These are phyloP conservation scores for Pungitius pungitius DNA, from an alignment of 2,113 vertebrate genomes.

Conservation along the genomic window DNA sequence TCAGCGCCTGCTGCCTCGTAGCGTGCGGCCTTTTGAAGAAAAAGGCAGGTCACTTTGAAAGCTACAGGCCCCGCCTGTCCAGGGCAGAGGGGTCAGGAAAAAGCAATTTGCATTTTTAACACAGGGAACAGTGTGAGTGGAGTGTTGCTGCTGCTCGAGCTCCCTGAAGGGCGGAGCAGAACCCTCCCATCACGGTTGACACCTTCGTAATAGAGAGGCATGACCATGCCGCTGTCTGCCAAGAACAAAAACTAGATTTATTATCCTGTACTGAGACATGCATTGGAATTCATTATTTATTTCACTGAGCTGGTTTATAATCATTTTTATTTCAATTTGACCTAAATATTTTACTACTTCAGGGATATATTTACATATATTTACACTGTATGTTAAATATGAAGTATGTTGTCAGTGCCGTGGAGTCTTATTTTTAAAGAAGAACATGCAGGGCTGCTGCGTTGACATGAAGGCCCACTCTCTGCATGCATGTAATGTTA, in stretches of 20 bases:
- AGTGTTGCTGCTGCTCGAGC: slow-evolving; percentile 8
- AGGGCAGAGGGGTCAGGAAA: slow-evolving; percentile 49
- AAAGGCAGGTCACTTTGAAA: slow-evolving; percentile 63
- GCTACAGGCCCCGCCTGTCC: slow-evolving; percentile 30
- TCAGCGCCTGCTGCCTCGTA: slow-evolving; percentile 29
- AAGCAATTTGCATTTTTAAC: slow-evolving; percentile 65
- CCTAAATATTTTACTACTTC: not conserved
- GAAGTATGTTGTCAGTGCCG: no score
- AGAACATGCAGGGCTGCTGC: no score
- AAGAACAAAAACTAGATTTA: slow-evolving; percentile 14
- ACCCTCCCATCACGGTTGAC: slow-evolving; percentile 55
- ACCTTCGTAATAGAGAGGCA: slow-evolving; percentile 57
- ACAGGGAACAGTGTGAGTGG: not conserved
- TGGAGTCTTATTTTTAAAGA: no score
- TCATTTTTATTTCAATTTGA: not conserved
- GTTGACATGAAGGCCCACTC: no score
- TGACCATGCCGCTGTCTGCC: slow-evolving; percentile 6
- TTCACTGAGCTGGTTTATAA: not conserved
- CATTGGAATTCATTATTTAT: slow-evolving; percentile 13
- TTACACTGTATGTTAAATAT: no score
- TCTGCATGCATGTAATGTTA: no score
- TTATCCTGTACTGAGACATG: slow-evolving; percentile 17
- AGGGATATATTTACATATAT: not conserved
- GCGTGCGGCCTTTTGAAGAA: slow-evolving; percentile 12
- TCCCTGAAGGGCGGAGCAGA: slow-evolving; percentile 36